Evolutionary conservation across 1,140 invertebrate genomes (phyloP), one percentile per base, ranked within the genome.

Genomic region (Drosophila ambigua): DNA sequence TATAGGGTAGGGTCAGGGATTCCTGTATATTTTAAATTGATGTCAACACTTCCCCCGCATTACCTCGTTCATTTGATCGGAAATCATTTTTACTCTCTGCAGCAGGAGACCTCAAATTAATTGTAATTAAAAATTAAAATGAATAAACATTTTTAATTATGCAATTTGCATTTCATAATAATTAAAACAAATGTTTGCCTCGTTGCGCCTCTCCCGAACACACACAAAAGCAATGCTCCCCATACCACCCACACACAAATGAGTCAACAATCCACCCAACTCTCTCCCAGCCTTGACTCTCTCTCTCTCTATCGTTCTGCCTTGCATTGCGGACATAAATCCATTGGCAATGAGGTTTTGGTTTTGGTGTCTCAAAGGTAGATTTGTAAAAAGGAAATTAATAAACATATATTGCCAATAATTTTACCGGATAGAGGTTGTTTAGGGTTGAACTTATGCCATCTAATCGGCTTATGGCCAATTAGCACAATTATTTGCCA

Each of bases 121-220:
- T 83, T 83, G 79, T 83, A 77, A 88, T 87, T 83, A 88, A 87
- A 87, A 79, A 88, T 88, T 79, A 73, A 87, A 87, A 87, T 79
- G 83, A 79, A 77, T 87, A 67, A 61, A 87, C 72, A 83, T 88
- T 76, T 76, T 88, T 83, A 87, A 88, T 88, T 88, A 83, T 79
- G 72, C 79, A 79, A 88, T 87, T 83, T 69, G 83, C 82, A 63
- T 69, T 79, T 79, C 64, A 88, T 83, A 83, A 88, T 87, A 87
- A 88, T 87, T 87, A 88, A 87, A 87, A 88, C 67, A 88, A 88
- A 87, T 82, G 79, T 75, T 71, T 49, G 63, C 51, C 58, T 54
- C 60, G 31, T 53, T 61, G 73, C 64, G 11, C 9, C 39, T 57
- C 43, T 28, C 15, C 51, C 28, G 26, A 48, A 26, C 39, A 23